Evolutionary conservation across 2,113 vertebrate species (phyloP), one percentile per base, ranked within the genome.

Genomic region (Malurus elegans): DNA sequence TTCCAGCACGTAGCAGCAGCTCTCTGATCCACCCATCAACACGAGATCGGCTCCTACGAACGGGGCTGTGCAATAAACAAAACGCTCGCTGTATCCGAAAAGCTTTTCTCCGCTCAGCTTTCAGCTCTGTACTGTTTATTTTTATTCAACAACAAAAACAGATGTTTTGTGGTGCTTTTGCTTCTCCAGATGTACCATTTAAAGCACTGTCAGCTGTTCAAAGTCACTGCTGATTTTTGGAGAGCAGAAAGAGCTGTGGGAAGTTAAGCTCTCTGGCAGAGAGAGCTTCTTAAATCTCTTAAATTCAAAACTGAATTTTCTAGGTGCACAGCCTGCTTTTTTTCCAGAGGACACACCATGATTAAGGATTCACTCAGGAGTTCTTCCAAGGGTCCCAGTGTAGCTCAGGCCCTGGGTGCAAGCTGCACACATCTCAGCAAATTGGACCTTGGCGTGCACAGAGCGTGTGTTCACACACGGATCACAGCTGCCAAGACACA

Each of bases 141-240:
- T 95, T 95, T 91, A 72, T 93, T 86, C 53, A 93, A 95, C 92
- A 94, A 95, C 65, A 86, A 95, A 97, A 97, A 95, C 95, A 97
- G 95, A 97, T 96, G 89, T 90, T 91, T 94, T 95, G 54, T 89
- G 71, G 88, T 92, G 95, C 12, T 88, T 93, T 40, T 79, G 81
- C 66, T 58, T 90, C 91, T 89, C 95, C 97, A 97, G 96, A 96
- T 93, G 94, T 82, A 84, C 64, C 82, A 36, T 75, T 95, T 71
- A 81, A 96, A 94, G 74, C 5, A 29, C 72, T 71, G 83, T 96
- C 92, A 90, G 88, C 85, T 95, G 40, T 86, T 94, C 53, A 89
- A 95, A 96, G 92, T 85, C 53, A 38, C 57, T 86, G 92, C 90
- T 96, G 42, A 70, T 85, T 94, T 96, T 95, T 91, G 74, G 65